A percentile compares a stretch with the other conserved stretches of the same genome.
Evolutionary conservation across 2,797 vertebrate genomes (phyloP).

Genomic region (Schizothorax lantsangensis): DNA sequence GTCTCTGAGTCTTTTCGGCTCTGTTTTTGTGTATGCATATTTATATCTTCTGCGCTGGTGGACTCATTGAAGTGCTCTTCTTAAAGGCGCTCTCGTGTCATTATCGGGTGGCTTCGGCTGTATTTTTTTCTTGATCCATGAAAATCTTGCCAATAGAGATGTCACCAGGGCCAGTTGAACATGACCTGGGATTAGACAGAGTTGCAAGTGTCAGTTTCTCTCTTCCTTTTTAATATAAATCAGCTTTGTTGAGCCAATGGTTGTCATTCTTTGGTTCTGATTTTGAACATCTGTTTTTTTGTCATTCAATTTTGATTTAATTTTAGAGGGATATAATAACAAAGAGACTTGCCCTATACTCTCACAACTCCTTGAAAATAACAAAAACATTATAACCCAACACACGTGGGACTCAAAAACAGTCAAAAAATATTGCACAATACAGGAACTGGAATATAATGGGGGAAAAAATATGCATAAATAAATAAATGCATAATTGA

Average conservation of each 20-base stretch:
- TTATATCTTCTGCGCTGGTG: constrained; percentile 60
- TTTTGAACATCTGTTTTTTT: constrained; percentile 1
- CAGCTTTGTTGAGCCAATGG: neutral
- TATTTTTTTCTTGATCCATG: constrained; percentile 50
- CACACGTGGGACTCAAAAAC: neutral
- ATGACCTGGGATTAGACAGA: constrained; percentile 29
- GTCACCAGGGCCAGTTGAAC: constrained; percentile 47
- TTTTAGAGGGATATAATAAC: neutral
- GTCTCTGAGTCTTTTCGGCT: constrained; percentile 37
- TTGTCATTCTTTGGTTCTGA: neutral
- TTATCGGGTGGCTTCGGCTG: constrained; percentile 30
- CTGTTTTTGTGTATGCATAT: constrained; percentile 48
- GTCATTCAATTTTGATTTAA: neutral
- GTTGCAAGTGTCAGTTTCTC: constrained; percentile 14
- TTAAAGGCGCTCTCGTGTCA: constrained; percentile 36
- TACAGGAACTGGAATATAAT: neutral
- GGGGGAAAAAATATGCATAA: neutral
- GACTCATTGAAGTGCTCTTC: constrained; percentile 57
- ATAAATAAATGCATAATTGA: no score
- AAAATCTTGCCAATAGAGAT: constrained; percentile 58
- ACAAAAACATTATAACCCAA: neutral
- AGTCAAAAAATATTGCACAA: neutral
- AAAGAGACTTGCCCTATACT: neutral
- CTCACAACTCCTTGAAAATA: neutral
- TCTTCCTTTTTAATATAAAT: neutral